Conservation (phyloP, 2,797 vertebrate genomes). For the Coilia nasus region DNA sequence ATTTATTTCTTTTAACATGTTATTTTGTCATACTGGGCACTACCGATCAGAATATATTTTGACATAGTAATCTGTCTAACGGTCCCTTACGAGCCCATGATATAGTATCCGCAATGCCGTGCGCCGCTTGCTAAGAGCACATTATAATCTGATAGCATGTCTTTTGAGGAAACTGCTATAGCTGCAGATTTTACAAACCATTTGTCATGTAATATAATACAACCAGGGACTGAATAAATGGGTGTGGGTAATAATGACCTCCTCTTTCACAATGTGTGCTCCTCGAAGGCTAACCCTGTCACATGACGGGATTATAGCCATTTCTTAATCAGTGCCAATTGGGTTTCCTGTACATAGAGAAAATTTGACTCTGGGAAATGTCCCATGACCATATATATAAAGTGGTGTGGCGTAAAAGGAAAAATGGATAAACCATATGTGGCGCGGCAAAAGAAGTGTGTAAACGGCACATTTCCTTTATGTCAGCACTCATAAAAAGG, state of each 20-base stretch:
- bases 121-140: neutral
- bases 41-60: neutral
- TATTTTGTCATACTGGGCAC: neutral
- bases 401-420: too few relatives aligned
- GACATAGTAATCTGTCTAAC: neutral
- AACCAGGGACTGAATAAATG: neutral
- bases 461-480: too few relatives aligned
- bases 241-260: neutral
- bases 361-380: too few relatives aligned
- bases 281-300: neutral
- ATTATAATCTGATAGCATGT: neutral
- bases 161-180: neutral
- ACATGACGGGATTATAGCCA: neutral
- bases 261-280: neutral
- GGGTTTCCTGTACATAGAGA: neutral
- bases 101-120: neutral
- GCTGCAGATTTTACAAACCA: neutral
- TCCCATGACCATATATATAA: too few relatives aligned
- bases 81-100: neutral
- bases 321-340: neutral
- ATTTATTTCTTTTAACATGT: neutral
- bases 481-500: too few relatives aligned
- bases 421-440: too few relatives aligned
- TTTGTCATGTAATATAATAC: slow-evolving; percentile 7
- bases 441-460: too few relatives aligned